Conservation (phyloP, 2,797 vertebrate genomes). For the Micropoecilia bifurca region DNA sequence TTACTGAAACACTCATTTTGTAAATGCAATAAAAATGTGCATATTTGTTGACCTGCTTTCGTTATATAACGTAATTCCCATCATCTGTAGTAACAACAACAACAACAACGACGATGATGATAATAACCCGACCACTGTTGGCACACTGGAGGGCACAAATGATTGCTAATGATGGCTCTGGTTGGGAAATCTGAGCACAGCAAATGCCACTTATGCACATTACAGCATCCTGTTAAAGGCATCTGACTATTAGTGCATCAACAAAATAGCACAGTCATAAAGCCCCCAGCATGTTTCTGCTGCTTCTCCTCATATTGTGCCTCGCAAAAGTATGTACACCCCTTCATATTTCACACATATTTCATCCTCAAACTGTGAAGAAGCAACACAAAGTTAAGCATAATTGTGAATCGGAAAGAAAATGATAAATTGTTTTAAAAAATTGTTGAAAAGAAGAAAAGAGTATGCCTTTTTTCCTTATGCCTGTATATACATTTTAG, state of each 20-base stretch:
- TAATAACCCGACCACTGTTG: constrained; percentile 50
- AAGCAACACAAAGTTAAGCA: neutral
- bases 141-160: constrained; percentile 54
- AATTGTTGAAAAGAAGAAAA: no score
- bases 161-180: constrained; percentile 73
- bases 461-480: no score
- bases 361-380: neutral
- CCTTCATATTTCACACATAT: neutral
- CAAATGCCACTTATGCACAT: constrained; percentile 67
- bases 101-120: neutral
- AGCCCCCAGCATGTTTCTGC: constrained; percentile 50
- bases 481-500: neutral
- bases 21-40: constrained; percentile 47
- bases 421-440: neutral
- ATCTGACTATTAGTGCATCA: constrained; percentile 43
- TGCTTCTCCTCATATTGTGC: constrained; percentile 26
- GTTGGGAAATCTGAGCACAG: constrained; percentile 53
- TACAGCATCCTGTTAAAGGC: constrained; percentile 43
- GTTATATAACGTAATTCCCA: constrained; percentile 37
- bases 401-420: neutral
- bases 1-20: constrained; percentile 38
- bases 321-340: neutral
- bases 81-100: constrained; percentile 46
- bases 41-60: constrained; percentile 46
- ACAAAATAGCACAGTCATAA: constrained; percentile 38